phyloP scores from a whole-genome alignment of 2,888 invertebrate genomes.

The Automeris io region DNA sequence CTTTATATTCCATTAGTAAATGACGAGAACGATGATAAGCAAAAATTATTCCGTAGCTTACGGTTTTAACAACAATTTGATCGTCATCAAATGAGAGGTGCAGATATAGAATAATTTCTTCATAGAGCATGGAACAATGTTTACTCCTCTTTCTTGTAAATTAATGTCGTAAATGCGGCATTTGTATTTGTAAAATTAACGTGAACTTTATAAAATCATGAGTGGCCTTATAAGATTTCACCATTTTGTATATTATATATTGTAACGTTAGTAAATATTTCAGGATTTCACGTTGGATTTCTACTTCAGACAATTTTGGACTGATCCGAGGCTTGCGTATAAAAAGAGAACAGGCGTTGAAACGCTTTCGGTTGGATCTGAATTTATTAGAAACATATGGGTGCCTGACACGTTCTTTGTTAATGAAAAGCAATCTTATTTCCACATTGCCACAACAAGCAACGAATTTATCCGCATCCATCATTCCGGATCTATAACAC shows the following conservation, averaged over 20 bases:
- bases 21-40: too few relatives aligned
- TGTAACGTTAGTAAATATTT: slow-evolving; percentile 28
- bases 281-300: slow-evolving; percentile 98
- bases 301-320: slow-evolving; percentile 99
- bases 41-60: too few relatives aligned
- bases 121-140: too few relatives aligned
- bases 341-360: slow-evolving; percentile 91
- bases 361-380: slow-evolving; percentile 94
- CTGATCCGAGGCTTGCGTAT: slow-evolving; percentile 95
- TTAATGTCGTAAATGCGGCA: too few relatives aligned
- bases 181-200: too few relatives aligned
- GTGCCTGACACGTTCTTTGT: slow-evolving; percentile 99
- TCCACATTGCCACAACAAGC: slow-evolving; percentile 99
- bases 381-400: slow-evolving; percentile 98
- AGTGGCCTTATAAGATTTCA: slow-evolving; percentile 14
- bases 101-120: too few relatives aligned
- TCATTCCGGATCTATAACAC: slow-evolving; percentile 94
- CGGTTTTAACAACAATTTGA: too few relatives aligned
- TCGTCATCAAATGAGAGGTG: too few relatives aligned
- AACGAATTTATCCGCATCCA: slow-evolving; percentile 99
- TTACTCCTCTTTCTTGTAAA: too few relatives aligned
- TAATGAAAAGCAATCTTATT: slow-evolving; percentile 99
- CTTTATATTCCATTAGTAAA: too few relatives aligned
- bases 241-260: slow-evolving; percentile 7
- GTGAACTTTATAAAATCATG: too few relatives aligned